Evolutionary conservation across 2,113 vertebrate species (phyloP).

Genomic region (Gracilinanus agilis): DNA sequence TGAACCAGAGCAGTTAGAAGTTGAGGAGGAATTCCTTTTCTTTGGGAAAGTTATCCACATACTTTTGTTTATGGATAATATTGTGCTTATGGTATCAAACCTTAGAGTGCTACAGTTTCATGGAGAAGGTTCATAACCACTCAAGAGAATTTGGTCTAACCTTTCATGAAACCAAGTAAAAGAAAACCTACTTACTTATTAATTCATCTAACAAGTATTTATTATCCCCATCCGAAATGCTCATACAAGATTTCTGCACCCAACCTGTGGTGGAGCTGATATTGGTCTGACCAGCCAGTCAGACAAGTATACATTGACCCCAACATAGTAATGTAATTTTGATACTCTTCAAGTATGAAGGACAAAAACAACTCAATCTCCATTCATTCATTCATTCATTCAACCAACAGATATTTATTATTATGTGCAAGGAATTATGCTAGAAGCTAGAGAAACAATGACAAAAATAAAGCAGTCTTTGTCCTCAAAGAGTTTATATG

Average conservation of each 20-base stretch:
- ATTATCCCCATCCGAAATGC: no score
- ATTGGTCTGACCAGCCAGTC: no score
- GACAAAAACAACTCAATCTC: no score
- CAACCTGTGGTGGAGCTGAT: no score
- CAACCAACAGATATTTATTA: background rate
- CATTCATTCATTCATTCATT: no score
- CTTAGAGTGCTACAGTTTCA: background rate
- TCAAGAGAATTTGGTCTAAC: background rate
- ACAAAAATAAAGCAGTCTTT: background rate
- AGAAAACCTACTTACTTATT: background rate
- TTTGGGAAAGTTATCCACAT: background rate
- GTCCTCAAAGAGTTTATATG: background rate
- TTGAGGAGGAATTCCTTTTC: background rate
- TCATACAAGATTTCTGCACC: no score
- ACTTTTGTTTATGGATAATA: background rate
- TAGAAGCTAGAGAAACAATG: background rate
- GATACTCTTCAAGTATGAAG: no score
- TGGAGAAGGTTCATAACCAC: background rate
- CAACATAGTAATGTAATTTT: no score
- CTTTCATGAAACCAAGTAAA: background rate
- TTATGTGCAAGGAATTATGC: background rate
- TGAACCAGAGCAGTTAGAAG: background rate
- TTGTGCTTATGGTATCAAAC: background rate
- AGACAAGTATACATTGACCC: no score
- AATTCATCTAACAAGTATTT: background rate